Evolutionary conservation across 2,888 invertebrate genomes (phyloP), one percentile per base, ranked within the genome.

Genomic region (Ennomos erosarius): DNA sequence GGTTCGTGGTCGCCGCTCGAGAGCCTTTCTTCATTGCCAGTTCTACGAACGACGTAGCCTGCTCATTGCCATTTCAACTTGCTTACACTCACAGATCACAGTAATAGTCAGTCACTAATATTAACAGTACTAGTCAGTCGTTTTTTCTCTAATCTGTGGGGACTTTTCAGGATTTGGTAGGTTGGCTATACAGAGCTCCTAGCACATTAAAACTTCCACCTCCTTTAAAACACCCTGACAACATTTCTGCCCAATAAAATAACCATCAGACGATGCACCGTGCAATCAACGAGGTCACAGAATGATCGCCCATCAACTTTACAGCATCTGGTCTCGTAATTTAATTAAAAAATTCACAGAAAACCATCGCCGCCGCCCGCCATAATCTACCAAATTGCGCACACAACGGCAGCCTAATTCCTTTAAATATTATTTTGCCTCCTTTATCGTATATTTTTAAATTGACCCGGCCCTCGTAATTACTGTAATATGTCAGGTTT

Each of bases 341-440:
- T 92, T 88, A 90, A 92, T 92, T 91, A 90, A 90, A 90, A 91
- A 92, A 90, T 90, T 91, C 92, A 88, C 88, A 86, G 92, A 90
- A 92, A 84, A 85, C 67, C 80, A 77, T 74, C 78, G 74, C 75
- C 70, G 75, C 75, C 78, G 72, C 77, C 81, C 81, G 74, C 74
- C 74, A 84, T 87, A 90, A 91, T 91, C 87, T 83, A 80, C 85
- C 81, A 89, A 90, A 92, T 92, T 91, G 88, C 86, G 74, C 76
- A 75, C 84, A 76, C 77, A 68, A 74, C 88, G 80, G 88, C 87
- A 88, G 89, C 87, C 86, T 90, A 90, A 90, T 90, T 87, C 87
- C 75, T 79, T 85, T 88, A 88, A 89, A 89, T 84, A 89, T 86
- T 79, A 87, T 89, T 90, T 90, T 85, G 80, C 84, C 80, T 84